Percentiles rank a stretch among this genome's conserved stretches.
phyloP scores from a whole-genome alignment of 2,888 invertebrate genomes.

The Hemithea aestivaria region DNA sequence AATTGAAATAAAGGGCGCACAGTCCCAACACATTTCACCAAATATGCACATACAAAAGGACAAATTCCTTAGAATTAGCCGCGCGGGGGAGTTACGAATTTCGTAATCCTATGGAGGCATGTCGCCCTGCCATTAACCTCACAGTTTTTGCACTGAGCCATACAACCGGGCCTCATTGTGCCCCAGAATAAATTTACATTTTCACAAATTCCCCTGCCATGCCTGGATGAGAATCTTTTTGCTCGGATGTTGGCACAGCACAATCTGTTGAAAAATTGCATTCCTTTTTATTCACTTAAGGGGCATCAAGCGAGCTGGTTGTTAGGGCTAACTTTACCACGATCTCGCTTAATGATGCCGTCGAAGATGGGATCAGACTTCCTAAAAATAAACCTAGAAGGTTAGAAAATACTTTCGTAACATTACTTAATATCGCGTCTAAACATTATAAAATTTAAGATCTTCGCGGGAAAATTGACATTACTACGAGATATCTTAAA shows the following conservation, averaged over 20 bases:
- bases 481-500: no score
- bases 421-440: no score
- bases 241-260: constrained; percentile 22
- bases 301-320: no score
- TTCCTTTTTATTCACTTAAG: no score
- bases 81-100: constrained; percentile 44
- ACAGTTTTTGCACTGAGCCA: constrained; percentile 57
- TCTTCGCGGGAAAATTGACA: no score
- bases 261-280: constrained; percentile 9
- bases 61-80: constrained; percentile 47
- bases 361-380: no score
- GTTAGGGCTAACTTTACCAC: no score
- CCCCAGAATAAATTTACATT: constrained; percentile 71
- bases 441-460: no score
- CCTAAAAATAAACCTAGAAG: no score
- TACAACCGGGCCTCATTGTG: constrained; percentile 51
- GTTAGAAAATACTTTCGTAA: no score
- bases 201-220: constrained; percentile 53
- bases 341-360: no score
- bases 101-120: constrained; percentile 51
- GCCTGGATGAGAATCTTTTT: constrained; percentile 56
- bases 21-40: constrained; percentile 19
- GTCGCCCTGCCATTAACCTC: constrained; percentile 52
- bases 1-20: constrained; percentile 21
- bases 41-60: constrained; percentile 45